Conservation (phyloP, 2,888 invertebrate genomes). For the Spisula subtruncata region DNA sequence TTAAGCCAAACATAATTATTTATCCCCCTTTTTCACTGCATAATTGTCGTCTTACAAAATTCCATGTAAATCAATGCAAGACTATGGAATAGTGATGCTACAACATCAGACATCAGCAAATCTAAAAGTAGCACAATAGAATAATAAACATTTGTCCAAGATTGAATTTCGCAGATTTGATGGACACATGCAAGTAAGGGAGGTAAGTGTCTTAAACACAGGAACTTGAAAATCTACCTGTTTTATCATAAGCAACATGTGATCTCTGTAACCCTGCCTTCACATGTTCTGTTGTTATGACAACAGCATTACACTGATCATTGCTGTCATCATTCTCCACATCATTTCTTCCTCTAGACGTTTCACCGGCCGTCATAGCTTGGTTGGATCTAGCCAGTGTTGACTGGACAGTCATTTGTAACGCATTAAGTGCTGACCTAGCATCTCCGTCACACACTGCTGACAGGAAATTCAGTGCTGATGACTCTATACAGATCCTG, state of each 20-base stretch:
- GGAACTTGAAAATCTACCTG: conserved; percentile 87
- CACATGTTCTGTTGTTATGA: conserved; percentile 91
- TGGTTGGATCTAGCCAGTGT: conserved; percentile 72
- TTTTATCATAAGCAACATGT: conserved; percentile 93
- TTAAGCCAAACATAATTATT: too few relatives aligned
- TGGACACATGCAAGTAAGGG: too few relatives aligned
- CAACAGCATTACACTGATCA: conserved; percentile 15
- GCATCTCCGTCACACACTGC: conserved; percentile 95
- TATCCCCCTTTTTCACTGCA: too few relatives aligned
- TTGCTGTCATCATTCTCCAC: background rate
- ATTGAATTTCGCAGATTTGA: too few relatives aligned
- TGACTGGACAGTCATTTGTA: conserved; percentile 92
- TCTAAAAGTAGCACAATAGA: too few relatives aligned
- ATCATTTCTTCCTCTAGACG: background rate
- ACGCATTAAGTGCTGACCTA: conserved; percentile 92
- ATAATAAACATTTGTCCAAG: too few relatives aligned
- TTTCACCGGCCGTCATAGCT: background rate
- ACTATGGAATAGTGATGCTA: too few relatives aligned
- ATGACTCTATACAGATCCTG: conserved; percentile 88
- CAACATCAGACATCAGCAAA: too few relatives aligned
- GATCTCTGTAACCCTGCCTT: conserved; percentile 93
- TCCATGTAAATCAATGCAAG: too few relatives aligned
- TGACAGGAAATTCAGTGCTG: conserved; percentile 92
- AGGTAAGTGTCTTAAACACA: background rate
- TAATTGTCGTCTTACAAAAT: too few relatives aligned